Percentiles rank a stretch among this genome's conserved stretches.
phyloP scores from a whole-genome alignment of 1,140 invertebrate species.

The Diabrotica undecimpunctata region DNA sequence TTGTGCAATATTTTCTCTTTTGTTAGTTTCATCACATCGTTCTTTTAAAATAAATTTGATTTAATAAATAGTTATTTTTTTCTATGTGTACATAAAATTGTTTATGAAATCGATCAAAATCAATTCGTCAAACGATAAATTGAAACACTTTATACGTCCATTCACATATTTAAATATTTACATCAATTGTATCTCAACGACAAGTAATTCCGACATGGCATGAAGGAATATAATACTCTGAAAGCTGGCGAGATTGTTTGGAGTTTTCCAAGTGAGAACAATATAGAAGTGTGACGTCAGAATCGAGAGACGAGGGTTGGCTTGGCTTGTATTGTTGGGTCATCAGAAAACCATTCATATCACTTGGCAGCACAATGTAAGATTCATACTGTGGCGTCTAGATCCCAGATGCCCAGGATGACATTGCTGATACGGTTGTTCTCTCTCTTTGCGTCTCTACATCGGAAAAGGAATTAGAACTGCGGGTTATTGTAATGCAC shows the following conservation, averaged over 20 bases:
- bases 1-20: too few species aligned
- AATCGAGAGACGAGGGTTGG: neutral
- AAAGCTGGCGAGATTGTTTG: neutral
- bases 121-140: neutral
- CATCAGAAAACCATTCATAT: slow-evolving; percentile 2
- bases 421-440: slow-evolving; percentile 2
- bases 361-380: slow-evolving; percentile 1
- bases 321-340: neutral
- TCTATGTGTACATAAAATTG: too few species aligned
- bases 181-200: neutral
- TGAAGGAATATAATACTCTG: neutral
- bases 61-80: too few species aligned
- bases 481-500: neutral
- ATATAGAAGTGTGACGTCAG: slow-evolving; percentile 2
- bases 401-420: slow-evolving; percentile 1
- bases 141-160: neutral
- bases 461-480: neutral
- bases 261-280: slow-evolving; percentile 2
- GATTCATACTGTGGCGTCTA: slow-evolving; percentile 1
- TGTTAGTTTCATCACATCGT: too few species aligned
- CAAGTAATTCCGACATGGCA: neutral
- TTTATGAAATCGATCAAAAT: too few species aligned
- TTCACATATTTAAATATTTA: neutral
- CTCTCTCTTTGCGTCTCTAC: neutral
- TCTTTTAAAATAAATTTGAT: too few species aligned